Percentiles rank a stretch among this genome's conserved stretches.
Conservation (phyloP, 64 coral and sea anemone species). For the Dendronephthya gigantea region DNA sequence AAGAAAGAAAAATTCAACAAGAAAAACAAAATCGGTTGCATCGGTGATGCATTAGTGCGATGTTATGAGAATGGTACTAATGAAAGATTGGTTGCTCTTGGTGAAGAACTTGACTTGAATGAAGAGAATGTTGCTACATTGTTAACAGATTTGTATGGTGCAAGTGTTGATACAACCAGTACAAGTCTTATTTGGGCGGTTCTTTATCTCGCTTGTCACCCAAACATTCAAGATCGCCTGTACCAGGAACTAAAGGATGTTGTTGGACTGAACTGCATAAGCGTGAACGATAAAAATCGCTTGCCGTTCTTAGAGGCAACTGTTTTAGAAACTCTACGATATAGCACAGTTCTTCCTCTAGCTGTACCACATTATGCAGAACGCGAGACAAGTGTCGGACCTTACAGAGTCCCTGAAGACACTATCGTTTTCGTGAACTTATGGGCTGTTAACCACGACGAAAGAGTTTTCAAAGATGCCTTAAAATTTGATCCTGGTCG, state of each 20-base stretch:
- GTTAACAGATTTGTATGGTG: conserved; percentile 29
- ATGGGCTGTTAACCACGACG: conserved; percentile 23
- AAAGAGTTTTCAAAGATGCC: conserved; percentile 10
- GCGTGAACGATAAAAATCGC: neutral
- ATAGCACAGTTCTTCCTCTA: conserved; percentile 5
- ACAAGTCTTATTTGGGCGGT: conserved; percentile 29
- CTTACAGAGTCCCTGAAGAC: conserved; percentile 8
- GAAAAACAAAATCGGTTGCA: neutral
- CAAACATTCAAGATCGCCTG: conserved; percentile 19
- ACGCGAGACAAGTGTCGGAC: neutral
- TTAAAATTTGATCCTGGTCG: conserved; percentile 26
- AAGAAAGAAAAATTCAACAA: neutral
- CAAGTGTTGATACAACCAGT: conserved; percentile 24
- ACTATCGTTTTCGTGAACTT: conserved; percentile 18
- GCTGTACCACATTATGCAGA: conserved; percentile 21
- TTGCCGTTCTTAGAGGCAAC: conserved; percentile 36
- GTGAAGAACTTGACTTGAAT: conserved; percentile 18
- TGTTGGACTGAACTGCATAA: neutral
- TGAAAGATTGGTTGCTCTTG: neutral
- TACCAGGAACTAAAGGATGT: conserved; percentile 12
- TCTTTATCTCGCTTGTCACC: conserved; percentile 12
- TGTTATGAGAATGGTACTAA: neutral
- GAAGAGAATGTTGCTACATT: conserved; percentile 12
- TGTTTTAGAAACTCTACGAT: conserved; percentile 24
- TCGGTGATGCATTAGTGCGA: conserved; percentile 7